phyloP scores from a whole-genome alignment of 1,140 invertebrate species.

The Papilio xuthus region DNA sequence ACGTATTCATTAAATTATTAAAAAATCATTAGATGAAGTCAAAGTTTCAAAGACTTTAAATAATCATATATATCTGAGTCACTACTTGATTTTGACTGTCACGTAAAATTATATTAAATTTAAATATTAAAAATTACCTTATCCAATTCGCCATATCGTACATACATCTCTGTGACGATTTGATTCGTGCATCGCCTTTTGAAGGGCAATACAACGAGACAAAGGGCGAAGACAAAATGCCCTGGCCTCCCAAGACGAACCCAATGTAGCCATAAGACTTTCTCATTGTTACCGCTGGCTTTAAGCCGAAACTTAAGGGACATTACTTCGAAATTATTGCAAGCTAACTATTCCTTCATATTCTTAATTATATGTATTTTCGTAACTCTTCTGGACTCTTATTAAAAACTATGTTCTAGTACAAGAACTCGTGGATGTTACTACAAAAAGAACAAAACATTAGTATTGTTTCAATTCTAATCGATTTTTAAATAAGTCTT shows the following conservation, averaged over 20 bases:
- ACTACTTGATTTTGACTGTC: background rate
- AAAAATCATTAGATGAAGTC: background rate
- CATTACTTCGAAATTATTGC: background rate
- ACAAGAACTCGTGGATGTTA: background rate
- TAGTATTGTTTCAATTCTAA: slow-evolving; percentile 57
- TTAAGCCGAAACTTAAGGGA: background rate
- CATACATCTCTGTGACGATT: slow-evolving; percentile 9
- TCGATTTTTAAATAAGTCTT: slow-evolving; percentile 59
- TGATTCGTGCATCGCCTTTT: slow-evolving; percentile 42
- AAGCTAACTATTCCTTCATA: background rate
- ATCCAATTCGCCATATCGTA: slow-evolving; percentile 24
- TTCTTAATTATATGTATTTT: background rate
- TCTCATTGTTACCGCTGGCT: slow-evolving; percentile 25
- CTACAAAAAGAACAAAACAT: slow-evolving; percentile 41
- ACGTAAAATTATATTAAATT: background rate
- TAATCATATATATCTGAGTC: background rate
- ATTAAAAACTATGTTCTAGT: background rate
- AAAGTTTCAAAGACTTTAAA: too few relatives aligned
- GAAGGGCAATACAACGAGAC: slow-evolving; percentile 39
- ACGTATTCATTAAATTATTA: background rate
- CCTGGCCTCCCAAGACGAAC: slow-evolving; percentile 60
- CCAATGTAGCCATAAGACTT: background rate
- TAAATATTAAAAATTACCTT: background rate
- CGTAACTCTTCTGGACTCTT: background rate
- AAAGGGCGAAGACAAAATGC: slow-evolving; percentile 58